A percentile compares a stretch with the other conserved stretches of the same genome.
These are phyloP conservation scores for Incurvaria masculella DNA, from an alignment of 2,888 invertebrate species.

Conservation along the genomic window DNA sequence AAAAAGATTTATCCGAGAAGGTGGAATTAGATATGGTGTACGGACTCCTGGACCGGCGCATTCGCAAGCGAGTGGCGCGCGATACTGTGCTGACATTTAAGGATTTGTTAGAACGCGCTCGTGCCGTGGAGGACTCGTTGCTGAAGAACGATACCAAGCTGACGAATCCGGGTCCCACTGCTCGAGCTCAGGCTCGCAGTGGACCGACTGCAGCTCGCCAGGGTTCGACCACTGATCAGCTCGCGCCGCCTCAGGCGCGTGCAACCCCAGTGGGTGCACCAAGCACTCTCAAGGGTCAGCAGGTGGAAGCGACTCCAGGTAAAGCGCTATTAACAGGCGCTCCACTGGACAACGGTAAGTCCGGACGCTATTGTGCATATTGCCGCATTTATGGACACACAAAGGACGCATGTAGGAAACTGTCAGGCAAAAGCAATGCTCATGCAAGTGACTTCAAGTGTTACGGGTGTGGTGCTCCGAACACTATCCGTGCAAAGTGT, in stretches of 20 bases:
- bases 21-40: conserved; percentile 14
- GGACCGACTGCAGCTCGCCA: not conserved
- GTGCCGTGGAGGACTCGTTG: conserved; percentile 7
- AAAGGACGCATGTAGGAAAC: conserved; percentile 3
- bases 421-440: not conserved
- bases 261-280: not conserved
- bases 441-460: not conserved
- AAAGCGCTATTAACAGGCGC: not conserved
- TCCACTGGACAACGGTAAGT: not conserved
- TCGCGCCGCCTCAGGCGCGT: not conserved
- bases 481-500: not conserved
- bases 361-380: conserved; percentile 3
- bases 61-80: conserved; percentile 15
- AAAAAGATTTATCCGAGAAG: conserved; percentile 5
- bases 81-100: conserved; percentile 16
- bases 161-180: not conserved
- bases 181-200: not conserved
- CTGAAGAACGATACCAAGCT: not conserved
- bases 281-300: not conserved
- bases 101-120: conserved; percentile 5
- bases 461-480: not conserved
- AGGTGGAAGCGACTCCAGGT: not conserved
- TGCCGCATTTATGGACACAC: conserved; percentile 7
- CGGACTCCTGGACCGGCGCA: conserved; percentile 10
- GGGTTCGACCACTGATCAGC: not conserved